Percentiles rank a stretch among this genome's conserved stretches.
Evolutionary conservation across 1,140 invertebrate species (phyloP).

Genomic region (Papilio polyxenes): DNA sequence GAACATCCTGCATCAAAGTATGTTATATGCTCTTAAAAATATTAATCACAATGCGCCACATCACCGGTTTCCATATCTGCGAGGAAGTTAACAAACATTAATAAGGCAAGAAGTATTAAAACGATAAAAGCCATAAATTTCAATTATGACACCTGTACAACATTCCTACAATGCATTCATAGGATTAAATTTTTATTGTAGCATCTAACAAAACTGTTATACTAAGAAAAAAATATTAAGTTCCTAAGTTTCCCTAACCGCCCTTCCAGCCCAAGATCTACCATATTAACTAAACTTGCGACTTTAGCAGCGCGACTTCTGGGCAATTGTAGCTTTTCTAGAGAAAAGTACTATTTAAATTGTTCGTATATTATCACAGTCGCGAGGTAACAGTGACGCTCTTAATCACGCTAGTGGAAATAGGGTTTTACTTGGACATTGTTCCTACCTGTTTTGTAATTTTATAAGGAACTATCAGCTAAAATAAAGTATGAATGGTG

Average conservation of each 20-base stretch:
- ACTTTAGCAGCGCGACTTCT: too few relatives aligned
- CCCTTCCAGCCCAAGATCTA: too few relatives aligned
- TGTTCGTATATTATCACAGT: too few relatives aligned
- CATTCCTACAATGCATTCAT: neutral
- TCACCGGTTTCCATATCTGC: neutral
- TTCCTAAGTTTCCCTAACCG: too few relatives aligned
- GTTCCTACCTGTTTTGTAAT: neutral
- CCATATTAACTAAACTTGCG: too few relatives aligned
- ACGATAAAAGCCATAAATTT: neutral
- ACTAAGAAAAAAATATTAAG: neutral
- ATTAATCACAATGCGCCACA: neutral
- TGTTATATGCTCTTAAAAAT: neutral
- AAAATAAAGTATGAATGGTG: neutral
- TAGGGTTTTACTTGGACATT: neutral
- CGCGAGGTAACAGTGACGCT: neutral
- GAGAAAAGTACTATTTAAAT: too few relatives aligned
- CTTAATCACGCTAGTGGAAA: neutral
- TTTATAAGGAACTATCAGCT: neutral
- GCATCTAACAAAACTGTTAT: neutral
- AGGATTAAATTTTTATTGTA: neutral
- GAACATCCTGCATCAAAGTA: neutral
- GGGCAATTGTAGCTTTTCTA: too few relatives aligned
- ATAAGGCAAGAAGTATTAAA: neutral
- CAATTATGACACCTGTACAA: slow-evolving; percentile 15
- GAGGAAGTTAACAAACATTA: neutral